phyloP scores from a whole-genome alignment of 2,113 vertebrate genomes.

The Rhinogobius similis region DNA sequence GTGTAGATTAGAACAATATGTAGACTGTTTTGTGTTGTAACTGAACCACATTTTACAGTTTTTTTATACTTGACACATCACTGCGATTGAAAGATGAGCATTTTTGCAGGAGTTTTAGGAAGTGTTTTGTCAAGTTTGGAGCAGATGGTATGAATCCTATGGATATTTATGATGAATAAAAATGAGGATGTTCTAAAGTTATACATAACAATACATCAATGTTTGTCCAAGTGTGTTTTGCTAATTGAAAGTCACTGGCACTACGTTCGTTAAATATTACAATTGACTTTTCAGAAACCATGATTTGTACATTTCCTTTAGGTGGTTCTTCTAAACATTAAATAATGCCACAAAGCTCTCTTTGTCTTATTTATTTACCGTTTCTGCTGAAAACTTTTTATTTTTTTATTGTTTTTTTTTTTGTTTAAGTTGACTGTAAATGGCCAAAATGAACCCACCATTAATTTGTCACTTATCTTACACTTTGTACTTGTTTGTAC shows the following conservation, averaged over 20 bases:
- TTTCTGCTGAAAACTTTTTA: neutral
- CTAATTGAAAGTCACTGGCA: slow-evolving; percentile 3
- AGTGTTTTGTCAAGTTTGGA: slow-evolving; percentile 29
- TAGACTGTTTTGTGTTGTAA: slow-evolving; percentile 28
- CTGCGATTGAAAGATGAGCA: slow-evolving; percentile 29
- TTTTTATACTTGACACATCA: slow-evolving; percentile 46
- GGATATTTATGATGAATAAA: slow-evolving; percentile 36
- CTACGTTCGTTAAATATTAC: neutral
- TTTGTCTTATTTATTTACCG: neutral
- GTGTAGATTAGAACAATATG: slow-evolving; percentile 12
- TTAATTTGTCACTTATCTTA: neutral
- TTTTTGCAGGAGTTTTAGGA: slow-evolving; percentile 18
- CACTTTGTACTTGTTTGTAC: neutral
- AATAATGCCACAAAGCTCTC: slow-evolving; percentile 44
- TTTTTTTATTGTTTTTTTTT: neutral
- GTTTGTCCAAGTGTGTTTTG: slow-evolving; percentile 16
- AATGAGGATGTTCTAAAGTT: slow-evolving; percentile 16
- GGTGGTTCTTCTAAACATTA: slow-evolving; percentile 52
- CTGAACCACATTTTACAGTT: slow-evolving; percentile 45
- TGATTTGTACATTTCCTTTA: slow-evolving; percentile 35
- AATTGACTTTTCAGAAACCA: slow-evolving; percentile 5
- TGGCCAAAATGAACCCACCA: neutral
- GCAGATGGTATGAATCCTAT: slow-evolving; percentile 51
- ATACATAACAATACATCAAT: neutral
- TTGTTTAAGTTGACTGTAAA: neutral